phyloP scores from a whole-genome alignment of 2,113 vertebrate genomes.

The Rutilus rutilus region DNA sequence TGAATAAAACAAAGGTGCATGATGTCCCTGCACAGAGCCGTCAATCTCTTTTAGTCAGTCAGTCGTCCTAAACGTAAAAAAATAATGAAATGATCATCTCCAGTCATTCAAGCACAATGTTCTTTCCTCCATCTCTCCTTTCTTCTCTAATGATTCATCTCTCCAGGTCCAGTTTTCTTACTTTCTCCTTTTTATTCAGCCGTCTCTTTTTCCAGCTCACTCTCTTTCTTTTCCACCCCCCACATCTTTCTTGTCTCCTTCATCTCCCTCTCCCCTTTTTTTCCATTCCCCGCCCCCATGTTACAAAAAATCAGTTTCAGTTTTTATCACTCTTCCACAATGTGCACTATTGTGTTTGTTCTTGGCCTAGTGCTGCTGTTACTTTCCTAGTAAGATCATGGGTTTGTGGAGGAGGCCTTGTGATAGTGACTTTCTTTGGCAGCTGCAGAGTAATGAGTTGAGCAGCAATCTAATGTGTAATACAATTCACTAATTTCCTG shows the following conservation, averaged over 20 bases:
- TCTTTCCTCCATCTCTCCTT: not conserved
- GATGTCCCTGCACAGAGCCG: not conserved
- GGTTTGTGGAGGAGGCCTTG: conserved; percentile 15
- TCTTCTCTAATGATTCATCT: conserved; percentile 13
- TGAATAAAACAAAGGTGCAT: not conserved
- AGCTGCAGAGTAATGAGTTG: conserved; percentile 45
- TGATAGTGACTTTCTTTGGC: conserved; percentile 24
- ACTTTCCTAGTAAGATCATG: conserved; percentile 25
- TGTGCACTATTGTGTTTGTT: not conserved
- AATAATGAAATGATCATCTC: not conserved
- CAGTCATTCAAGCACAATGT: not conserved
- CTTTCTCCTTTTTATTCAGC: not conserved
- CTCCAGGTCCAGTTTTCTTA: conserved; percentile 7
- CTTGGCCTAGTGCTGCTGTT: conserved; percentile 37
- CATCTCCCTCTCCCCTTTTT: not conserved
- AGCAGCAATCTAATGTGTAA: conserved; percentile 7
- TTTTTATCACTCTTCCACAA: not conserved
- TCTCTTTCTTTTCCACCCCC: not conserved
- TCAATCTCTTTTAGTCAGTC: not conserved
- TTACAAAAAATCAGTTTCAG: not conserved
- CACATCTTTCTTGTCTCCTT: not conserved
- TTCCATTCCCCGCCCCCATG: not conserved
- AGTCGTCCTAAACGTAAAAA: not conserved
- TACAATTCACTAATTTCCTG: conserved; percentile 9
- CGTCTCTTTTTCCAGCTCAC: conserved; percentile 3